Evolutionary conservation across 1,140 invertebrate species (phyloP).

Genomic region (Euschistus heros): DNA sequence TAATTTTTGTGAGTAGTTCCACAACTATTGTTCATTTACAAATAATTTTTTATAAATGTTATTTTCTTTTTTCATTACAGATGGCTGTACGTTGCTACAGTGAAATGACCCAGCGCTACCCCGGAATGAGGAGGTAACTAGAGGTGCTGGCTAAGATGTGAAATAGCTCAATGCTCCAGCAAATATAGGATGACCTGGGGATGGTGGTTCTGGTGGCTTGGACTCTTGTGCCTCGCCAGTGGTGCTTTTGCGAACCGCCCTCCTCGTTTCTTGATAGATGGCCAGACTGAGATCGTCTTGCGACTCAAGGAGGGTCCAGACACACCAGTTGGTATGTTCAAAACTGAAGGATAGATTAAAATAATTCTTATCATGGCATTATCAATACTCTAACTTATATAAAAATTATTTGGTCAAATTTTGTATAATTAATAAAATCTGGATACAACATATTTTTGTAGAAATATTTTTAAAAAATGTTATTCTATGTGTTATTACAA

Average conservation of each 20-base stretch:
- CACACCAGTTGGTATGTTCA: slow-evolving; percentile 65
- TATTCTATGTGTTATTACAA: neutral
- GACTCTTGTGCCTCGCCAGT: neutral
- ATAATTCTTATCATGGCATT: neutral
- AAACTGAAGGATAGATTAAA: neutral
- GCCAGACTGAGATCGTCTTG: slow-evolving; percentile 79
- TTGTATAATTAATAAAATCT: neutral
- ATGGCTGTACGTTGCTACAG: no score
- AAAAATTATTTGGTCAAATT: neutral
- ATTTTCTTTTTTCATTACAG: no score
- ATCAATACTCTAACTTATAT: neutral
- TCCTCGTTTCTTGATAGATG: slow-evolving; percentile 71
- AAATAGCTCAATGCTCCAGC: no score
- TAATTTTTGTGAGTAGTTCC: no score
- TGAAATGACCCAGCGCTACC: no score
- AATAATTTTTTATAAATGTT: no score
- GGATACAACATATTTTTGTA: neutral
- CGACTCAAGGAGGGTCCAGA: slow-evolving; percentile 76
- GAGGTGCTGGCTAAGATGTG: no score
- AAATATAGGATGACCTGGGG: neutral
- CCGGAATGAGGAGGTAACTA: no score
- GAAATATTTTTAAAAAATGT: neutral
- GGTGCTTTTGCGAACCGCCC: slow-evolving; percentile 49
- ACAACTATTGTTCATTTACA: no score
- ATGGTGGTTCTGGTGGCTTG: slow-evolving; percentile 1